Evolutionary conservation across 2,888 invertebrate species (phyloP), one percentile per base, ranked within the genome.

Genomic region (Gymnoscelis rufifasciata): DNA sequence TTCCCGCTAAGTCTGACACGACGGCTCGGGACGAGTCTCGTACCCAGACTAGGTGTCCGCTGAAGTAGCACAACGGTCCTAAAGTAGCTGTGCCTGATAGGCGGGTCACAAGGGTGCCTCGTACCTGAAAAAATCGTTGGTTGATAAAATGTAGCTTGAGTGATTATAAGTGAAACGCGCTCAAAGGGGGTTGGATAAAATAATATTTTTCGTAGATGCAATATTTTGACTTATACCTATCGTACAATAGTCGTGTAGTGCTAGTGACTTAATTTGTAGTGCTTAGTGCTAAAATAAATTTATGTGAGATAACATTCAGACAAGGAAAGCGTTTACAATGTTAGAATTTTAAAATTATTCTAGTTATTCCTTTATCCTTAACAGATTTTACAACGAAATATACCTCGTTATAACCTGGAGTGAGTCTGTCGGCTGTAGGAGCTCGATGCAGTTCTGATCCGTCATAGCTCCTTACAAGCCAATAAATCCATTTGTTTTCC

Each of bases 11-110:
- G 75, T 96, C 95, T 0, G 94, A 93, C 7, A 96, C 92, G 1
- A 94, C 92, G 0, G 94, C 93, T 43, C 92, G 91, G 29, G 91
- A 89, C 19, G 92, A 90, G 47, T 93, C 93, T 64, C 93, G 93
- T 1, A 96, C 89, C 97, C 97, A 97, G 39, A 96, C 88, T 14
- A 98, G 83, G 0, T 95, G 92, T 27, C 93, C 92, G 53, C 95
- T 93, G 73, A 94, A 94, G 82, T 95, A 95, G 60, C 93, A 93
- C 14, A 95, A 74, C 0, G 94, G 93, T 4, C 95, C 94, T 59
- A 92, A 90, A 42, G 93, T 91, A 38, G 82, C 78, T 30, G 82
- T 68, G 47, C 82, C 84, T 0, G 78, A 66, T 29, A 88, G 58
- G 23, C 79, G 77, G 1, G 76, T 78, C 2, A 89, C 77, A 13